Conservation (phyloP, 2,797 vertebrate species). For the Parotocinclus haroldoi region DNA sequence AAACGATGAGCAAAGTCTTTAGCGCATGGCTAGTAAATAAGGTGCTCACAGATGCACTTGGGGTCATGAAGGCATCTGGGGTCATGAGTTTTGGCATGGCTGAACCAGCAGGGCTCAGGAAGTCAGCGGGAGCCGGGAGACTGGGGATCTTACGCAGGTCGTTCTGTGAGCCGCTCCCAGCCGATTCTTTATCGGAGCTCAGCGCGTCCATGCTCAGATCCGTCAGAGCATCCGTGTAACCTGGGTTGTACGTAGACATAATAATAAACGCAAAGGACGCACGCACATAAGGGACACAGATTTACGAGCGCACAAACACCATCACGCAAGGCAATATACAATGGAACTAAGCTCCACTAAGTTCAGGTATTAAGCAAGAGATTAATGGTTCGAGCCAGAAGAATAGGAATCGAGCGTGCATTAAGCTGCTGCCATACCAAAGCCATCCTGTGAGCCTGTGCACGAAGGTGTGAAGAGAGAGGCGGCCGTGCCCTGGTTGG, state of each 20-base stretch:
- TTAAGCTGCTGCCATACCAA: conserved; percentile 70
- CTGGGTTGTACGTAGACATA: conserved; percentile 51
- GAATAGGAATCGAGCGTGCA: conserved; percentile 2
- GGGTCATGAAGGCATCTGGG: conserved; percentile 96
- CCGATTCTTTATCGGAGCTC: conserved; percentile 80
- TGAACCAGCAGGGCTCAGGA: conserved; percentile 75
- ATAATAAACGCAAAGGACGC: not conserved
- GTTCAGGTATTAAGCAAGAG: conserved; percentile 17
- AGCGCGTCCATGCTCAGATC: conserved; percentile 74
- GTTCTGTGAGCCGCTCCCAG: conserved; percentile 79
- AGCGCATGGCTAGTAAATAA: not conserved
- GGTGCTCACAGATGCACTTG: conserved; percentile 80
- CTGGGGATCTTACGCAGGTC: conserved; percentile 84
- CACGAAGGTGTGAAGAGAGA: conserved; percentile 66
- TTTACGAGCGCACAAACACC: not conserved
- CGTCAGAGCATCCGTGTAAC: conserved; percentile 80
- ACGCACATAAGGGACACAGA: not conserved
- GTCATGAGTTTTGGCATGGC: conserved; percentile 93
- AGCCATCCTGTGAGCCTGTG: conserved; percentile 77
- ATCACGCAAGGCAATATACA: too few species aligned
- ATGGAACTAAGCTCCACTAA: conserved; percentile 7
- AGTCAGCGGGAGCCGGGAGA: conserved; percentile 84
- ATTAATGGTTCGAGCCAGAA: conserved; percentile 3
- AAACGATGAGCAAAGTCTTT: too few species aligned
- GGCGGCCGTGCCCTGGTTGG: conserved; percentile 72